These are phyloP conservation scores for Brachyptera putata DNA, from an alignment of 2,888 invertebrate genomes.

Conservation along the genomic window DNA sequence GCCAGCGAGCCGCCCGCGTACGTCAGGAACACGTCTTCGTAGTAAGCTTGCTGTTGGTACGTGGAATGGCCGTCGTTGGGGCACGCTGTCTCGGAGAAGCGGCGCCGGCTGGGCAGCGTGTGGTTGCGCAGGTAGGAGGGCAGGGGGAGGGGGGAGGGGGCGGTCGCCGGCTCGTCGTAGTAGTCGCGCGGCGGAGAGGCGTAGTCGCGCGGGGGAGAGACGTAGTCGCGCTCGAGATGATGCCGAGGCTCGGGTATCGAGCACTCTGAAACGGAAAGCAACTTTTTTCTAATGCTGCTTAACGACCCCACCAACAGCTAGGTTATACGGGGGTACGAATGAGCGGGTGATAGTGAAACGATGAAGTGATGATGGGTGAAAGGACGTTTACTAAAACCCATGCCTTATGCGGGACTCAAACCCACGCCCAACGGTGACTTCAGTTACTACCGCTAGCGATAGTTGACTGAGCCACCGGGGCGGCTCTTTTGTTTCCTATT, in stretches of 20 bases:
- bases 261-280: neutral
- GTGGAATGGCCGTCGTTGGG: neutral
- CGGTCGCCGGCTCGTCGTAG: constrained; percentile 2
- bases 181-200: constrained; percentile 1
- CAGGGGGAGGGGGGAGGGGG: constrained; percentile 23
- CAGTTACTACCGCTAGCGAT: too few relatives aligned
- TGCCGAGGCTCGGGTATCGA: neutral
- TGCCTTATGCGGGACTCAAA: too few relatives aligned
- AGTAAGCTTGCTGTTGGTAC: constrained; percentile 3
- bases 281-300: too few relatives aligned
- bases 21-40: constrained; percentile 13
- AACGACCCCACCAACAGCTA: too few relatives aligned
- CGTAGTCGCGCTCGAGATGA: constrained; percentile 6
- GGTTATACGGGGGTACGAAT: too few relatives aligned
- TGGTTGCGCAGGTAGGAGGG: constrained; percentile 23
- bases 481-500: too few relatives aligned
- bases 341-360: too few relatives aligned
- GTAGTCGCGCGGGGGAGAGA: neutral
- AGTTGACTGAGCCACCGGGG: too few relatives aligned
- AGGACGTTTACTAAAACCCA: too few relatives aligned
- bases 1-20: neutral
- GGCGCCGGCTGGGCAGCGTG: constrained; percentile 16
- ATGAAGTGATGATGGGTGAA: too few relatives aligned
- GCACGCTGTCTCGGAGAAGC: neutral
- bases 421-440: too few relatives aligned